phyloP scores from a whole-genome alignment of 2,113 vertebrate genomes.

The Anser cygnoides region DNA sequence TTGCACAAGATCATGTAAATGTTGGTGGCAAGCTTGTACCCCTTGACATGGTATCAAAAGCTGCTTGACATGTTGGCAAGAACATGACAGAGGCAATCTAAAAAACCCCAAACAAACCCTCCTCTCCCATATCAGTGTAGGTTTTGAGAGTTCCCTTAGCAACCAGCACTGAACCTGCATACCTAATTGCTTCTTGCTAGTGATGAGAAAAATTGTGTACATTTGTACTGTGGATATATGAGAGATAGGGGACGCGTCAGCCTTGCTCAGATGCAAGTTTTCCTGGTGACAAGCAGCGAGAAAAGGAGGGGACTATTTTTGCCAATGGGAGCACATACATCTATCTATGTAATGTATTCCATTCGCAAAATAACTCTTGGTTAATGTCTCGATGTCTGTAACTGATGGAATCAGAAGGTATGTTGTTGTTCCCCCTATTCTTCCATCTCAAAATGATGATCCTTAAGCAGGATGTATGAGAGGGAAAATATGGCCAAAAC shows the following conservation, averaged over 20 bases:
- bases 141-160: background rate
- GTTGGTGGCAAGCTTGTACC: background rate
- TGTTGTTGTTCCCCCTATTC: background rate
- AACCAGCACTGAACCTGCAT: background rate
- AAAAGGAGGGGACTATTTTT: background rate
- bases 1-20: accelerated
- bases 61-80: background rate
- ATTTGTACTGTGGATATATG: accelerated
- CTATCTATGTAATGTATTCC: accelerated
- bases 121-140: background rate
- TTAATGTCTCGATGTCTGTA: accelerated
- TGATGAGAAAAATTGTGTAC: background rate
- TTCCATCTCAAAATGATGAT: background rate
- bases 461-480: background rate
- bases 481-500: background rate
- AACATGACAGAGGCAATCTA: background rate
- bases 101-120: background rate
- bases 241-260: accelerated
- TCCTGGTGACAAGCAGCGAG: background rate
- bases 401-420: background rate
- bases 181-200: background rate
- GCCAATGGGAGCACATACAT: background rate
- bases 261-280: background rate
- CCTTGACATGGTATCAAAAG: background rate
- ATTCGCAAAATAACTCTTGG: background rate